phyloP scores from a whole-genome alignment of 2,888 invertebrate genomes.

The Andricus quercusramuli region DNA sequence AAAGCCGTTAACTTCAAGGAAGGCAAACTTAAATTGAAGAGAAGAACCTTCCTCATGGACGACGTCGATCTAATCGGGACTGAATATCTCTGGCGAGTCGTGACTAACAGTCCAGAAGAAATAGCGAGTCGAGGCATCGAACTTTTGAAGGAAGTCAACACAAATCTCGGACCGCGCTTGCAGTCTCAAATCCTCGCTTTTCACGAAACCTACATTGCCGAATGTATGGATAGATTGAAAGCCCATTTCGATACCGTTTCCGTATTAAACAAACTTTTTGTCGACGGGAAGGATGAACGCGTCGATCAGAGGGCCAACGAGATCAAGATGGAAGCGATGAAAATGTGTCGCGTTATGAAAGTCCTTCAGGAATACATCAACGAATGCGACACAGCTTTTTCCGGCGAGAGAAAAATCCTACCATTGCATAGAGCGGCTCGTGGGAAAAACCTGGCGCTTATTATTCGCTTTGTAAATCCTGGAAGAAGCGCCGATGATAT shows the following conservation, averaged over 20 bases:
- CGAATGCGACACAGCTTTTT: conserved; percentile 94
- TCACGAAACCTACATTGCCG: conserved; percentile 94
- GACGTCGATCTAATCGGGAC: conserved; percentile 97
- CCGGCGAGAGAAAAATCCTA: conserved; percentile 92
- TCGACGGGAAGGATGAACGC: conserved; percentile 76
- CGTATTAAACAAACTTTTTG: conserved; percentile 80
- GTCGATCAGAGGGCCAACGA: conserved; percentile 79
- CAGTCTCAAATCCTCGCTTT: conserved; percentile 89
- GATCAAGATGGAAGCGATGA: conserved; percentile 85
- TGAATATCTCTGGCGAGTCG: conserved; percentile 97
- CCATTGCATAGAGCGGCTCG: conserved; percentile 94
- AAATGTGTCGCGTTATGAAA: conserved; percentile 95
- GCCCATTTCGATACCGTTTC: conserved; percentile 92
- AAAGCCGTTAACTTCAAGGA: conserved; percentile 97
- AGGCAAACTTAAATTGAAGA: conserved; percentile 92
- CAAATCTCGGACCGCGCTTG: conserved; percentile 93
- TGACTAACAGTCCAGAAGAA: conserved; percentile 94
- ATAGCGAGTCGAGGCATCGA: conserved; percentile 96
- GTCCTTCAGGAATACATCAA: conserved; percentile 97
- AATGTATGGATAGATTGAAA: conserved; percentile 94
- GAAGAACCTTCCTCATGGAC: conserved; percentile 92
- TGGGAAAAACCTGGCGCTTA: conserved; percentile 92
- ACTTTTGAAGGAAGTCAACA: conserved; percentile 94
- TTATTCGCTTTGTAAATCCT: conserved; percentile 92
- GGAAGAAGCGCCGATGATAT: conserved; percentile 94